phyloP scores from a whole-genome alignment of 2,797 vertebrate genomes.

The Hapalemur alaotrensis region DNA sequence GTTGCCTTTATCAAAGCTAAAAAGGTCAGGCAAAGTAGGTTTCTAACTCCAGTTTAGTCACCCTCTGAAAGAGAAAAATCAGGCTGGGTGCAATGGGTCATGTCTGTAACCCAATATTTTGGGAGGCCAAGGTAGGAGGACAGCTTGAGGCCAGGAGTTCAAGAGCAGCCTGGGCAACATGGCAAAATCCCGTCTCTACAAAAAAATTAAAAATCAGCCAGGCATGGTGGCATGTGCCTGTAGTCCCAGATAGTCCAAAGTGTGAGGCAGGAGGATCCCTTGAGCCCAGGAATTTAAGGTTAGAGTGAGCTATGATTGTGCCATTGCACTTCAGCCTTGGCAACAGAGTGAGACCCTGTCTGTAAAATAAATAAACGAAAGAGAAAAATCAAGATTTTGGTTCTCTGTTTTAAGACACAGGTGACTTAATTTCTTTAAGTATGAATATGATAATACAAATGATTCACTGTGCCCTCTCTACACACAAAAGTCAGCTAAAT shows the following conservation, averaged over 20 bases:
- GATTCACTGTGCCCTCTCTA: neutral
- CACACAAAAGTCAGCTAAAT: neutral
- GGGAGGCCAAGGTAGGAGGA: neutral
- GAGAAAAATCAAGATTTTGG: slow-evolving; percentile 48
- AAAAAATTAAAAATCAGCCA: neutral
- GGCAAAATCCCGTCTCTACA: neutral
- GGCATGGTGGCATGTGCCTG: neutral
- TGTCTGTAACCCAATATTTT: neutral
- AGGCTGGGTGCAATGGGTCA: neutral
- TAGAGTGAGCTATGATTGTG: neutral
- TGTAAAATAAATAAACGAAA: neutral
- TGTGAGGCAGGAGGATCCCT: neutral
- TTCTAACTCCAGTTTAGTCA: slow-evolving; percentile 54
- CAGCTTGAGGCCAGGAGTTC: neutral
- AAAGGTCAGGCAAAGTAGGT: slow-evolving; percentile 78
- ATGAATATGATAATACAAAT: neutral
- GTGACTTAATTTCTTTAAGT: slow-evolving; percentile 37
- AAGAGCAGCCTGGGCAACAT: neutral
- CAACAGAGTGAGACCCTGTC: neutral
- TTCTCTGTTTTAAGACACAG: slow-evolving; percentile 63
- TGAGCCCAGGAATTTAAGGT: neutral
- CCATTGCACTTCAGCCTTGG: no score
- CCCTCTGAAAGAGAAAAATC: neutral
- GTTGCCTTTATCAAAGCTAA: slow-evolving; percentile 72
- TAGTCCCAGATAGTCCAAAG: neutral